Base-by-base conservation (phyloP, 2,888 invertebrate species). In the Synanthedon myopaeformis region DNA sequence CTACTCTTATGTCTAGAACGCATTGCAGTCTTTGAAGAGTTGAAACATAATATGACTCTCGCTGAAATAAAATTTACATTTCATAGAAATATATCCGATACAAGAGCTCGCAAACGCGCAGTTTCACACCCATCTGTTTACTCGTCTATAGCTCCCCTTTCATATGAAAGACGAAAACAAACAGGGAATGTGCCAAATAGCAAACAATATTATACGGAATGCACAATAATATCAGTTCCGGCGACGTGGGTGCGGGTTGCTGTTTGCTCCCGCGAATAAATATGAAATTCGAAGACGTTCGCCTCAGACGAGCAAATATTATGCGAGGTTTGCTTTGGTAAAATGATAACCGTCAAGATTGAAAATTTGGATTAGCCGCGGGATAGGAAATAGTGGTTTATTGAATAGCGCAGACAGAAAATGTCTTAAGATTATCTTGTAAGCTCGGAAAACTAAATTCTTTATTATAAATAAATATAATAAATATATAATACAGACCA, bases 201-300 rank as follows among this genome's bases (percentile, higher is more conserved):
- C 85, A 87, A 87, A 87, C 87, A 87, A 87, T 87, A 87, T 87
- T 87, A 87, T 87, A 84, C 87, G 84, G 86, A 85, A 87, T 87
- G 86, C 87, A 87, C 87, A 87, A 87, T 87, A 87, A 87, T 87
- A 87, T 86, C 83, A 85, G 84, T 86, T 85, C 87, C 86, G 85
- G 74, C 70, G 74, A 72, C 28, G 75, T 75, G 79, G 79, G 78
- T 73, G 74, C 67, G 76, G 60, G 60, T 61, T 63, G 70, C 60
- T 82, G 81, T 87, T 87, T 86, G 76, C 84, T 77, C 79, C 72
- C 76, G 79, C 82, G 77, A 87, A 87, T 87, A 87, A 87, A 87
- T 87, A 87, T 87, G 87, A 87, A 85, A 87, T 86, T 82, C 81
- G 86, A 85, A 84, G 81, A 82, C 70, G 74, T 75, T 72, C 77